Percentiles rank a stretch among this genome's conserved stretches.
Conservation (phyloP, 2,888 invertebrate species). For the Ophion costatus region DNA sequence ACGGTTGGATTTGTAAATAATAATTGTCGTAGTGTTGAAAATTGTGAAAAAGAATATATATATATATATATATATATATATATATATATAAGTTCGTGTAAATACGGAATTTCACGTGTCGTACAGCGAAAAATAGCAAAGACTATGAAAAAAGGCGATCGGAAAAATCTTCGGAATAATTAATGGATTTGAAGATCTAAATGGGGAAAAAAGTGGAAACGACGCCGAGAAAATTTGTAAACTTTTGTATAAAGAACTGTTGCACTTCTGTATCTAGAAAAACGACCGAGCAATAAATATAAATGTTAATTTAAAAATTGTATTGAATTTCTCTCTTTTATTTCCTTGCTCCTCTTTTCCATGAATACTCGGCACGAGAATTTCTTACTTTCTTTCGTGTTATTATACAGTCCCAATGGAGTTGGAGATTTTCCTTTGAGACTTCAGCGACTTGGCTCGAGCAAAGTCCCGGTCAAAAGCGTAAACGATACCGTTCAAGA, state of each 20-base stretch:
- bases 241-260: slow-evolving; percentile 76
- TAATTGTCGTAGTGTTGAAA: slow-evolving; percentile 28
- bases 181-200: not conserved
- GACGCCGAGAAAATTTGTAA: slow-evolving; percentile 69
- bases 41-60: not conserved
- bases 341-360: slow-evolving; percentile 1
- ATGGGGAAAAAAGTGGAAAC: slow-evolving; percentile 16
- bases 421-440: slow-evolving; percentile 40
- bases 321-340: not conserved
- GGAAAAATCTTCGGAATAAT: slow-evolving; percentile 6
- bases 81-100: slow-evolving; percentile 50
- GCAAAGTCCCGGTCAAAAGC: slow-evolving; percentile 27
- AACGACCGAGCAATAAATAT: slow-evolving; percentile 65
- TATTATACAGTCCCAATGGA: slow-evolving; percentile 45
- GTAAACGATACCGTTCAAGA: slow-evolving; percentile 54
- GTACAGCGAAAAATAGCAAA: slow-evolving; percentile 68
- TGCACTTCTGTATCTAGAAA: slow-evolving; percentile 65
- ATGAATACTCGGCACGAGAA: slow-evolving; percentile 18
- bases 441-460: not conserved
- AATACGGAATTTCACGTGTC: slow-evolving; percentile 59
- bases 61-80: slow-evolving; percentile 1
- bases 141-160: slow-evolving; percentile 67
- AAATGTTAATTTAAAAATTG: slow-evolving; percentile 52
- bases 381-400: slow-evolving; percentile 44
- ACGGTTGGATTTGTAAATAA: slow-evolving; percentile 57